Base-by-base conservation (phyloP, 2,888 invertebrate species). In the Xestoiulus laeticollis region DNA sequence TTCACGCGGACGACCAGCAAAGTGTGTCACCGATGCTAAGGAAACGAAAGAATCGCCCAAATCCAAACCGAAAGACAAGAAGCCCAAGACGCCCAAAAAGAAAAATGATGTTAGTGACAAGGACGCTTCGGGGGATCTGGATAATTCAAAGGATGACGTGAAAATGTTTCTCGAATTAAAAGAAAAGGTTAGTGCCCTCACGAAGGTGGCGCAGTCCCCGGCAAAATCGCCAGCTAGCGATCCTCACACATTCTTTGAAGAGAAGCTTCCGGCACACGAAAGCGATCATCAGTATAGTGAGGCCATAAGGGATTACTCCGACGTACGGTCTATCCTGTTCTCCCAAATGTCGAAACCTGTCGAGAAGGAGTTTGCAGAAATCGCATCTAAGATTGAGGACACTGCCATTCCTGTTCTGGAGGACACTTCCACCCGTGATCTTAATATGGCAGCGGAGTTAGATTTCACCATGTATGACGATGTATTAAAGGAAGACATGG, bases 221-320 rank as follows among this genome's bases (percentile, higher is more conserved):
- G 10, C 26, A 26, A 85, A 85, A 19, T 44, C 85, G 0, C 85
- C 38, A 8, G 22, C 12, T 12, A n/a, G 44, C 2, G 43, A 85
- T 5, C 22, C 38, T 44, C 38, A 26, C 0, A 10, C n/a, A 5
- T 85, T 85, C 38, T 78, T 78, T 16, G 78, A 78, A 32, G 78
- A 78, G 3, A 78, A 78, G 78, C 78, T 78, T 30, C 78, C 78
- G 12, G 78, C 78, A 30, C 43, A 38, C n/a, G 44, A 38, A 43
- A 85, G 85, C 44, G 85, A 85, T 38, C 85, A 85, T 85, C 85
- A 85, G 26, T 85, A 85, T 6, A 85, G 85, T n/a, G 85, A 38
- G 22, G 43, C 85, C 3, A 85, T 44, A 43, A 38, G 44, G 38
- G 85, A 85, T 26, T 78, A 30, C 14, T 26, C 78, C 4, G 78